These are phyloP conservation scores for Hesperophylax magnus DNA, from an alignment of 1,140 invertebrate species.

Conservation along the genomic window DNA sequence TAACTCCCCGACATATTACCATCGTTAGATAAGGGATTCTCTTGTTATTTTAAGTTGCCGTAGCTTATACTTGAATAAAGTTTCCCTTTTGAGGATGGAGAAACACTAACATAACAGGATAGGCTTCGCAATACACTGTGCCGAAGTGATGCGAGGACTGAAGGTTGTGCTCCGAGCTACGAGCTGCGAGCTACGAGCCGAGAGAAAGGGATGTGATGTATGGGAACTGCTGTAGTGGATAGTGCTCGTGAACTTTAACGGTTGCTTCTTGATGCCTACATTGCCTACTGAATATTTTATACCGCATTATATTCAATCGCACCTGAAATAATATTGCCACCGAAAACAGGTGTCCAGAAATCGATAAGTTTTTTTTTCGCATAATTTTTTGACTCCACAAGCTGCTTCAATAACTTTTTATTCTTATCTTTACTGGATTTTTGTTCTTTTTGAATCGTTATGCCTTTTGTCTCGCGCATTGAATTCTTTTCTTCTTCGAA, in stretches of 20 bases:
- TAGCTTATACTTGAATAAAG: conserved; percentile 54
- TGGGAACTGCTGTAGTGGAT: not conserved
- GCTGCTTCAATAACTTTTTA: too few species aligned
- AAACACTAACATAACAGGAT: not conserved
- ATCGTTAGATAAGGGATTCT: conserved; percentile 54
- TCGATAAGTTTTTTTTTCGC: too few species aligned
- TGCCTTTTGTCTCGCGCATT: too few species aligned
- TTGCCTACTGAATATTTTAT: conserved; percentile 20
- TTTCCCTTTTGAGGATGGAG: conserved; percentile 16
- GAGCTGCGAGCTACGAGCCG: too few species aligned
- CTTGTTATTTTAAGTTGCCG: conserved; percentile 55
- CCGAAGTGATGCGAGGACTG: conserved; percentile 27
- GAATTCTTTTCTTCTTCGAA: too few species aligned
- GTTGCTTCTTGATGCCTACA: not conserved
- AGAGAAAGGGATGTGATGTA: conserved; percentile 25
- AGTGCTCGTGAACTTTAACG: conserved; percentile 24
- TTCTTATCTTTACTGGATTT: too few species aligned
- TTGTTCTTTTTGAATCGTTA: too few species aligned
- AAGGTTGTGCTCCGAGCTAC: too few species aligned
- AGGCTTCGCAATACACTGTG: not conserved
- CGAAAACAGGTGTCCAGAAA: too few species aligned
- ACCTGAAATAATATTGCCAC: too few species aligned
- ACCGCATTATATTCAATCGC: not conserved
- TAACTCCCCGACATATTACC: conserved; percentile 57
- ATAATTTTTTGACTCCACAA: too few species aligned